phyloP scores from a whole-genome alignment of 1,140 invertebrate species.

The Zaprionus africanus region DNA sequence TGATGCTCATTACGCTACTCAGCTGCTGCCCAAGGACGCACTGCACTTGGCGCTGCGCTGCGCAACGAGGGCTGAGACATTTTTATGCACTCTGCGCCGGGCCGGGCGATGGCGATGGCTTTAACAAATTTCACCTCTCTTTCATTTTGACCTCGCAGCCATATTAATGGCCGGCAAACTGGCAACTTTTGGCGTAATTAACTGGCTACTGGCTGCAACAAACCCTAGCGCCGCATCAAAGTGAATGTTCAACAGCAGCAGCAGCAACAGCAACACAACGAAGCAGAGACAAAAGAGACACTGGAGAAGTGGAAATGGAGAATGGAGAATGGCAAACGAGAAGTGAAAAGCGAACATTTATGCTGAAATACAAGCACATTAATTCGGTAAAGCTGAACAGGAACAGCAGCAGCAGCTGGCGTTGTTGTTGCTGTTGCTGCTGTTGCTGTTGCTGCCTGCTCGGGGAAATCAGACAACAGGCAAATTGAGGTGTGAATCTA shows the following conservation, averaged over 20 bases:
- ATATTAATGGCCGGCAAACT: slow-evolving; percentile 61
- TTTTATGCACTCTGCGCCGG: slow-evolving; percentile 67
- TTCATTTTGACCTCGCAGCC: slow-evolving; percentile 37
- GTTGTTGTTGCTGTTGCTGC: neutral
- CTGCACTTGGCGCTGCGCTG: slow-evolving; percentile 50
- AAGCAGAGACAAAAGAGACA: slow-evolving; percentile 60
- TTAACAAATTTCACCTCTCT: slow-evolving; percentile 69
- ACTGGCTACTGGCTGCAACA: slow-evolving; percentile 41
- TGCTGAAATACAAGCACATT: slow-evolving; percentile 82
- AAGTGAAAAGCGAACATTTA: slow-evolving; percentile 67
- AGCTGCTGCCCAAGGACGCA: slow-evolving; percentile 37
- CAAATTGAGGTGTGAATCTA: slow-evolving; percentile 83
- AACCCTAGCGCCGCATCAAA: slow-evolving; percentile 46
- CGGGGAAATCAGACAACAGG: slow-evolving; percentile 73
- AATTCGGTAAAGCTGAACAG: slow-evolving; percentile 48
- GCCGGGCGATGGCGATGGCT: slow-evolving; percentile 64
- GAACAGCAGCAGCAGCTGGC: neutral
- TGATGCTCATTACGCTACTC: slow-evolving; percentile 65
- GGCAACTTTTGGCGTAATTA: slow-evolving; percentile 63
- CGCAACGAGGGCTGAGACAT: slow-evolving; percentile 29
- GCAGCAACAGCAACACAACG: slow-evolving; percentile 11
- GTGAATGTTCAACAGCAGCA: slow-evolving; percentile 59
- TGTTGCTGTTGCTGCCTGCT: neutral
- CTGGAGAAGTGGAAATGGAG: slow-evolving; percentile 2
- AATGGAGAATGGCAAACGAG: slow-evolving; percentile 15